Evolutionary conservation across 2,113 vertebrate genomes (phyloP).

Genomic region (Sapayoa aenigma): DNA sequence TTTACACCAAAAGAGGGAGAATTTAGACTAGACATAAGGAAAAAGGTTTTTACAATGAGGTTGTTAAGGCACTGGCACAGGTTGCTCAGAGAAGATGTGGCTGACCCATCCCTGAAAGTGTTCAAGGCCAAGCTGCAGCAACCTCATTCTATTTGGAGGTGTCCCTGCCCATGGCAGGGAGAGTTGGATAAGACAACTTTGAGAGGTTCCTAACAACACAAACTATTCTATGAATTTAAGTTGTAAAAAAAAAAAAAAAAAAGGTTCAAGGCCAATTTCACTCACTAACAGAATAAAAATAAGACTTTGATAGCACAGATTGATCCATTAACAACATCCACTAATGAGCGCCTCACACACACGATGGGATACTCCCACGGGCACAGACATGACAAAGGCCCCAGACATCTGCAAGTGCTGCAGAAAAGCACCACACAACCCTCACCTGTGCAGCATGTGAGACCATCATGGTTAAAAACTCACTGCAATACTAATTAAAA

Average conservation of each 20-base stretch:
- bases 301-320: neutral
- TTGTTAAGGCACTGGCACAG: neutral
- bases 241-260: neutral
- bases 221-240: rapidly evolving
- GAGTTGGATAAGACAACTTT: neutral
- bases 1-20: neutral
- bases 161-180: neutral
- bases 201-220: neutral
- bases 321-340: neutral
- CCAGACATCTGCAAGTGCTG: neutral
- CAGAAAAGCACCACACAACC: neutral
- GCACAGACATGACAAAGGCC: neutral
- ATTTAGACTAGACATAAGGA: neutral
- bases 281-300: neutral
- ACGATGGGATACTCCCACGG: neutral
- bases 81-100: neutral
- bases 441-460: neutral
- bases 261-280: neutral
- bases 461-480: neutral
- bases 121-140: neutral
- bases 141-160: neutral
- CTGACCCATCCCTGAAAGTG: neutral
- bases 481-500: neutral
- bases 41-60: neutral
- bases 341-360: neutral